phyloP scores from a whole-genome alignment of 1,140 invertebrate species.

The Coelopa frigida region DNA sequence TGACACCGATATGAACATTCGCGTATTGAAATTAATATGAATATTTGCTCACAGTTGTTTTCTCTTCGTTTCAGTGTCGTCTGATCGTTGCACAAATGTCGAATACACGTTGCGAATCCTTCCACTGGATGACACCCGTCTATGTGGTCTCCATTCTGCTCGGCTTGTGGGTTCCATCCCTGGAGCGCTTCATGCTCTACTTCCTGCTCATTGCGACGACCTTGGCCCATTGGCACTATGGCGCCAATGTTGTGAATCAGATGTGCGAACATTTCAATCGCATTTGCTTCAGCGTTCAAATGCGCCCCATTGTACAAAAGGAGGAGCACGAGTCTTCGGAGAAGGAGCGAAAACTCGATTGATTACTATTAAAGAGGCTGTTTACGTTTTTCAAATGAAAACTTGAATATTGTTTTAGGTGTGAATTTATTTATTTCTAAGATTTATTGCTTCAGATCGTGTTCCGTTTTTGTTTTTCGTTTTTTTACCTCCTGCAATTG shows the following conservation, averaged over 20 bases:
- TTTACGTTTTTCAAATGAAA: too few species aligned
- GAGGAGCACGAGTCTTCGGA: slow-evolving; percentile 2
- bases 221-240: slow-evolving; percentile 83
- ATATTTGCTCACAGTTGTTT: too few species aligned
- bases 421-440: too few species aligned
- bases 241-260: slow-evolving; percentile 66
- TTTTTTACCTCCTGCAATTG: too few species aligned
- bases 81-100: slow-evolving; percentile 97
- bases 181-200: slow-evolving; percentile 69
- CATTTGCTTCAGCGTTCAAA: slow-evolving; percentile 39
- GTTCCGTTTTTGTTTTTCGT: too few species aligned
- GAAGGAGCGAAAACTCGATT: slow-evolving; percentile 3
- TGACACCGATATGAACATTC: too few species aligned
- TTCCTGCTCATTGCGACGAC: slow-evolving; percentile 62
- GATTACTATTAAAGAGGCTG: too few species aligned
- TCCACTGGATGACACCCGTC: slow-evolving; percentile 77
- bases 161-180: slow-evolving; percentile 52
- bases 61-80: slow-evolving; percentile 63
- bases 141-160: slow-evolving; percentile 49
- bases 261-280: slow-evolving; percentile 44
- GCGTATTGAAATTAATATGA: too few species aligned
- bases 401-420: too few species aligned
- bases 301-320: slow-evolving; percentile 11
- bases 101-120: slow-evolving; percentile 72
- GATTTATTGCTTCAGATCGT: too few species aligned